These are phyloP conservation scores for Pocota personata DNA, from an alignment of 2,888 invertebrate species.

Conservation along the genomic window DNA sequence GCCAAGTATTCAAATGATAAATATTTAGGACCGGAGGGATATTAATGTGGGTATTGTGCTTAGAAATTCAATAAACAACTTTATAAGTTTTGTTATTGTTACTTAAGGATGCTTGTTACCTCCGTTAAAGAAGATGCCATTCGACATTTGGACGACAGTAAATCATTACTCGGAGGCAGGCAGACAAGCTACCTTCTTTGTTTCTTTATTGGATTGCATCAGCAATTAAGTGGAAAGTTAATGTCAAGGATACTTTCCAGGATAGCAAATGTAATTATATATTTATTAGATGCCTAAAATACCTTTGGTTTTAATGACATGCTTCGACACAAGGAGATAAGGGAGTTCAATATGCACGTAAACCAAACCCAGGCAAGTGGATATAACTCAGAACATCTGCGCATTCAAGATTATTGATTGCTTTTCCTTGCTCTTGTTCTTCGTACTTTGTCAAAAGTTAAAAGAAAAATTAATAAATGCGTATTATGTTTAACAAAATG, in stretches of 20 bases:
- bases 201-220: constrained; percentile 38
- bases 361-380: constrained; percentile 24
- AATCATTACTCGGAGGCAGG: constrained; percentile 7
- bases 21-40: constrained; percentile 20
- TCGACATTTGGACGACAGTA: constrained; percentile 1
- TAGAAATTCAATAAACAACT: constrained; percentile 24
- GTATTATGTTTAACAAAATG: constrained; percentile 2
- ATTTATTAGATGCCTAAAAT: constrained; percentile 36
- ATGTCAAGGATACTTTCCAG: constrained; percentile 16
- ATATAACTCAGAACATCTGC: constrained; percentile 56
- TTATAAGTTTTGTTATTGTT: constrained; percentile 25
- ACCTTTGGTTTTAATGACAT: constrained; percentile 21
- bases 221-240: constrained; percentile 19
- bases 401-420: constrained; percentile 63
- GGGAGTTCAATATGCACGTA: neutral
- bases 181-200: neutral
- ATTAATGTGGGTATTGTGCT: constrained; percentile 22
- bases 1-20: constrained; percentile 42
- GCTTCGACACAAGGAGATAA: neutral
- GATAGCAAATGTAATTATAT: constrained; percentile 12
- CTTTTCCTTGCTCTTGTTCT: neutral
- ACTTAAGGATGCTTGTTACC: constrained; percentile 28
- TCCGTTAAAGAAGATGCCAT: neutral
- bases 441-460: constrained; percentile 22
- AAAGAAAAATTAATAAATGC: constrained; percentile 44